Base-by-base conservation (phyloP, 2,797 vertebrate genomes). In the Takifugu rubripes region DNA sequence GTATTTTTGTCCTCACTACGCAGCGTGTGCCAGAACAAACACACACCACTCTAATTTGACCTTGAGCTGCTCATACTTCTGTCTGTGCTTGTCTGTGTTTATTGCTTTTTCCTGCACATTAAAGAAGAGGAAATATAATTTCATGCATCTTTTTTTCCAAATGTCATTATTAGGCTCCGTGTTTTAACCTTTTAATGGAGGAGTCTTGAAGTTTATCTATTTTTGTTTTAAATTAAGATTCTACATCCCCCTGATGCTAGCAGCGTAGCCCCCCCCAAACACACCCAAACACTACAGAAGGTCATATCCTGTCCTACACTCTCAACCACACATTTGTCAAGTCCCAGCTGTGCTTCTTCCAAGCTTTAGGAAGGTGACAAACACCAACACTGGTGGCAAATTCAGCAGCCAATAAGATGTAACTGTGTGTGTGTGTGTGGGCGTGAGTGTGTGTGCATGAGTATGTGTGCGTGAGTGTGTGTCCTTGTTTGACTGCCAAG, bases 361-460 rank as follows among this genome's bases (percentile, higher is more conserved):
- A 87, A 62, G 63, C 58, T 75, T n/a, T 45, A 77, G 85, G 76
- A 65, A 75, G 84, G 83, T 84, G 74, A 86, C 67, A 71, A 81
- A 72, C 74, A 74, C 72, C 70, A 84, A 81, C 76, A 67, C 74
- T 78, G 72, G 84, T 69, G 79, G 81, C 73, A 67, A 88, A 84
- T 33, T 81, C 78, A 87, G 73, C 68, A 63, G 71, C 80, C 79
- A 83, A 78, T 84, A 79, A 88, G 78, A 88, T 82, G 68, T 66
- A 69, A 64, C 48, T 15, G 25, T 43, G 25, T 59, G 66, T 63
- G 50, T 61, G 53, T 61, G 58, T 49, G 48, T 74, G 54, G 55
- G 49, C 26, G 68, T 54, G 61, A 64, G 52, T 65, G 49, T 56
- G 40, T 56, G 54, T 47, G 36, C 43, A 55, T 25, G 52, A 64